Conservation (phyloP, 2,797 vertebrate genomes). For the Cyclopterus lumpus region DNA sequence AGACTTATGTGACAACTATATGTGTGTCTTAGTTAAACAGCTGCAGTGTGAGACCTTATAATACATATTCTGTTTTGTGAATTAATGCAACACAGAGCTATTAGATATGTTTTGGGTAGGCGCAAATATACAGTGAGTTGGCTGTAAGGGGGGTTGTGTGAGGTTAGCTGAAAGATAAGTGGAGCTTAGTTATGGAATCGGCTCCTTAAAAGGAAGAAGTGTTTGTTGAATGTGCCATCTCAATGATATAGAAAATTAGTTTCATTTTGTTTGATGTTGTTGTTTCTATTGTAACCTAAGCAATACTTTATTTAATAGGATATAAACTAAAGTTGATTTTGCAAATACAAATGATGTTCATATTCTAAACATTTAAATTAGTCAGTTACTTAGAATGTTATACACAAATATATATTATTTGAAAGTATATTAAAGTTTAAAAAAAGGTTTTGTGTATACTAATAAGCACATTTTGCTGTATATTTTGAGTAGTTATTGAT, state of each 20-base stretch:
- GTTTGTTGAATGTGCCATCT: neutral
- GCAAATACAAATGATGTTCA: neutral
- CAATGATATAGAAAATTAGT: neutral
- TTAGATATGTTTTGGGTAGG: neutral
- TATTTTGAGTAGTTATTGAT: neutral
- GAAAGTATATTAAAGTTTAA: neutral
- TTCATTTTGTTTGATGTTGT: neutral
- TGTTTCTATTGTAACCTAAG: neutral
- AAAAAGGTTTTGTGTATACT: too few relatives aligned
- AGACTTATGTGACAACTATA: neutral
- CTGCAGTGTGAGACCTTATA: neutral
- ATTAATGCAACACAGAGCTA: neutral
- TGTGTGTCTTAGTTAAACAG: neutral
- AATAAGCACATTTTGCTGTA: neutral
- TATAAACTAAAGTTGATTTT: neutral
- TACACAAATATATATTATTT: neutral
- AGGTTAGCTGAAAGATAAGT: neutral
- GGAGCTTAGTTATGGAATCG: neutral
- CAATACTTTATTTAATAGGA: neutral
- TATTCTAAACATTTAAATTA: neutral
- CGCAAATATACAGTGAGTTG: neutral
- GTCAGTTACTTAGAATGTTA: neutral
- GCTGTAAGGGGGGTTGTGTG: neutral
- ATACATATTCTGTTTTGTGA: neutral
- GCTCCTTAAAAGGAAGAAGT: neutral